Evolutionary conservation across 2,888 invertebrate genomes (phyloP).

Genomic region (Mamestra brassicae): DNA sequence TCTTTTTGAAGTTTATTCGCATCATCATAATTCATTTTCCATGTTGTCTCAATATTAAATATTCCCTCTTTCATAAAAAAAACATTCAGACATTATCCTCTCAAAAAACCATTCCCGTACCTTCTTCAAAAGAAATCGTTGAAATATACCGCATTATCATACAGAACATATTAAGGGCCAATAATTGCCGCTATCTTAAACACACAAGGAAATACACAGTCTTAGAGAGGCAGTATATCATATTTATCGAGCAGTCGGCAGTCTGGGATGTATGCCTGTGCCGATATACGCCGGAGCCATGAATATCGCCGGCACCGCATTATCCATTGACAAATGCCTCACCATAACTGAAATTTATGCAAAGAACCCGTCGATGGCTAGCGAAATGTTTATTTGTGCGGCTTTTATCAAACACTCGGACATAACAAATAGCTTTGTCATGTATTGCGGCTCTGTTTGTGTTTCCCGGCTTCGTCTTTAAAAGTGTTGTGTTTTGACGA

Average conservation of each 20-base stretch:
- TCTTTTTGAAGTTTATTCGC: slow-evolving; percentile 4
- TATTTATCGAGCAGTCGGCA: slow-evolving; percentile 64
- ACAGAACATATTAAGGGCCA: slow-evolving; percentile 44
- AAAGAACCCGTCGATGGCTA: slow-evolving; percentile 68
- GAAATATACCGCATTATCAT: slow-evolving; percentile 42
- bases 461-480: slow-evolving; percentile 42
- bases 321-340: slow-evolving; percentile 77
- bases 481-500: slow-evolving; percentile 57
- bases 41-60: slow-evolving; percentile 1
- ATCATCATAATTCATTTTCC: slow-evolving; percentile 8
- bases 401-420: slow-evolving; percentile 65
- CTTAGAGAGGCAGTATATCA: slow-evolving; percentile 58
- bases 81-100: slow-evolving; percentile 18
- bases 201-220: slow-evolving; percentile 56
- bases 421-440: slow-evolving; percentile 62
- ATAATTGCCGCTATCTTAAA: slow-evolving; percentile 53
- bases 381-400: slow-evolving; percentile 72
- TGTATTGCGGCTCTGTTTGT: slow-evolving; percentile 45
- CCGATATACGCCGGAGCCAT: slow-evolving; percentile 62
- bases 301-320: slow-evolving; percentile 70
- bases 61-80: neutral
- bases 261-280: slow-evolving; percentile 64
- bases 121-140: slow-evolving; percentile 20
- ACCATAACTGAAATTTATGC: slow-evolving; percentile 75
- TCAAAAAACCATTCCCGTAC: slow-evolving; percentile 32